Evolutionary conservation across 2,888 invertebrate species (phyloP), one percentile per base, ranked within the genome.

Genomic region (Allacma fusca): DNA sequence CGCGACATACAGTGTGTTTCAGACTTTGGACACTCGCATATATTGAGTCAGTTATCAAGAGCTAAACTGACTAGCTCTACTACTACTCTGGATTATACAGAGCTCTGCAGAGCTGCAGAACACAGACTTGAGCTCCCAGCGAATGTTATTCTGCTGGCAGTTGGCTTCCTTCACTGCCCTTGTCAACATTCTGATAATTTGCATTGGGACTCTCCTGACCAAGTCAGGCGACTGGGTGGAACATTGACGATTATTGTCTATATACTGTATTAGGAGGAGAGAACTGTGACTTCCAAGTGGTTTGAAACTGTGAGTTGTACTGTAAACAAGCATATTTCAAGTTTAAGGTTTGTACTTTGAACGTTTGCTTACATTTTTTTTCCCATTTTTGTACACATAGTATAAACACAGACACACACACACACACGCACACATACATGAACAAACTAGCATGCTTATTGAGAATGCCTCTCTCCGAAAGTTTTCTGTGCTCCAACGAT

Each of bases 311-410:
- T 50, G 19, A 65, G 65, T 29, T 50, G 50, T 50, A n/a, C n/a
- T n/a, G n/a, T n/a, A 50, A 9, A 26, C 65, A 65, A 62, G 23
- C 28, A 26, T n/a, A n/a, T 16, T 65, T 65, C 65, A 65, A 65
- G 65, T 65, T 65, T n/a, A 65, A 65, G 65, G 65, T 9, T 62
- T 62, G 62, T 62, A 9, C 40, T 40, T 40, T 5, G 40, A 40
- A 40, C n/a, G n/a, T n/a, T n/a, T n/a, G n/a, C n/a, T n/a, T n/a
- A n/a, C n/a, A n/a, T n/a, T n/a, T n/a, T n/a, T n/a, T n/a, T n/a
- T n/a, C n/a, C n/a, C n/a, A n/a, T n/a, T n/a, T n/a, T n/a, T n/a
- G n/a, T n/a, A n/a, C n/a, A n/a, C n/a, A n/a, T n/a, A n/a, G n/a
- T n/a, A n/a, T n/a, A n/a, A n/a, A n/a, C n/a, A n/a, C n/a, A n/a